phyloP scores from a whole-genome alignment of 1,140 invertebrate species.

The Heterodera schachtii region DNA sequence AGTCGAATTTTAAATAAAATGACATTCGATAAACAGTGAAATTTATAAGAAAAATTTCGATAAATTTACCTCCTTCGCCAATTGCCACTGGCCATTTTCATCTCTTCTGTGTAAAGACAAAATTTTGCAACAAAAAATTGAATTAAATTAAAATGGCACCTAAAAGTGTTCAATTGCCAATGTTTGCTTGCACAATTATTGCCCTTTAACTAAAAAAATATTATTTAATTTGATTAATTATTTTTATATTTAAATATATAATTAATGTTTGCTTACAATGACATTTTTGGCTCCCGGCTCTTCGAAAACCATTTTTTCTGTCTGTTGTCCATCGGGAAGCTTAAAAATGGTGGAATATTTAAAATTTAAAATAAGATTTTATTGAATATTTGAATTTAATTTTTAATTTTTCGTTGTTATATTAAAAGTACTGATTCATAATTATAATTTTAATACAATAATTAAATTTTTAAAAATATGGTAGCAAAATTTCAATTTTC shows the following conservation, averaged over 20 bases:
- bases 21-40: too few relatives aligned
- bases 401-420: not conserved
- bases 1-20: too few relatives aligned
- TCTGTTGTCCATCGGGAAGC: not conserved
- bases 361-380: not conserved
- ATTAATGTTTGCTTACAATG: not conserved
- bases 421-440: too few relatives aligned
- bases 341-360: not conserved
- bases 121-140: too few relatives aligned
- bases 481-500: too few relatives aligned
- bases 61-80: not conserved
- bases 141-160: not conserved
- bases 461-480: too few relatives aligned
- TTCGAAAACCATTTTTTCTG: not conserved
- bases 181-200: not conserved
- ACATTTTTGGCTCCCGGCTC: not conserved
- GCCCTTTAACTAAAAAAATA: not conserved
- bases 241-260: not conserved
- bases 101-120: not conserved
- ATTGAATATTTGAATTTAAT: not conserved
- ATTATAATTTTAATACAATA: too few relatives aligned
- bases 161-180: not conserved
- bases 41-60: not conserved
- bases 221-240: not conserved
- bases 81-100: slow-evolving; percentile 1